These are phyloP conservation scores for Chaetogeoica ovagalla DNA, from an alignment of 2,888 invertebrate species.

Conservation along the genomic window DNA sequence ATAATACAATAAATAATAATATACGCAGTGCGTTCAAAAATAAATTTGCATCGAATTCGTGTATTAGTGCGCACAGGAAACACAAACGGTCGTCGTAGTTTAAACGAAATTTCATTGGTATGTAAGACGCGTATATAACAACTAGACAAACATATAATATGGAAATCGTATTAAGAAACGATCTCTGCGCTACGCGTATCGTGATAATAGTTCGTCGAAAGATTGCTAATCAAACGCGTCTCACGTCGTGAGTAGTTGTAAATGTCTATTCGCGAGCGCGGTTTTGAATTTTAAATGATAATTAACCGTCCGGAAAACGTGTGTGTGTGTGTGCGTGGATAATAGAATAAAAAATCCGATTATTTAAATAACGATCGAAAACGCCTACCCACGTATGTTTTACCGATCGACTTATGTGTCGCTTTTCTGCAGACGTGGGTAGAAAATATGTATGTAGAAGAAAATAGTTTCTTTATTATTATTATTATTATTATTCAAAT, in stretches of 20 bases:
- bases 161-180: too few relatives aligned
- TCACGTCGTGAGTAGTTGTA: neutral
- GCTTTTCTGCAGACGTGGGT: constrained; percentile 11
- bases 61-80: neutral
- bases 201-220: neutral
- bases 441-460: neutral
- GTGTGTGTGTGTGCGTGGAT: neutral
- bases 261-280: neutral
- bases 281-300: neutral
- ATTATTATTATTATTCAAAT: neutral
- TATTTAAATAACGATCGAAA: neutral
- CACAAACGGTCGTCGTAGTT: neutral
- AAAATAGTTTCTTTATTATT: neutral
- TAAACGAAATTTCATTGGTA: neutral
- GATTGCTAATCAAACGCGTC: neutral
- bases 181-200: neutral
- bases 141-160: too few relatives aligned
- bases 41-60: neutral
- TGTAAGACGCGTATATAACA: neutral
- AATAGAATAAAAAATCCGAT: constrained; percentile 3
- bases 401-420: neutral
- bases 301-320: neutral
- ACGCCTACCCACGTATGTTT: constrained; percentile 4
- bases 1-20: neutral
- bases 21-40: neutral